phyloP scores from a whole-genome alignment of 2,888 invertebrate genomes.

The Andricus curvator region DNA sequence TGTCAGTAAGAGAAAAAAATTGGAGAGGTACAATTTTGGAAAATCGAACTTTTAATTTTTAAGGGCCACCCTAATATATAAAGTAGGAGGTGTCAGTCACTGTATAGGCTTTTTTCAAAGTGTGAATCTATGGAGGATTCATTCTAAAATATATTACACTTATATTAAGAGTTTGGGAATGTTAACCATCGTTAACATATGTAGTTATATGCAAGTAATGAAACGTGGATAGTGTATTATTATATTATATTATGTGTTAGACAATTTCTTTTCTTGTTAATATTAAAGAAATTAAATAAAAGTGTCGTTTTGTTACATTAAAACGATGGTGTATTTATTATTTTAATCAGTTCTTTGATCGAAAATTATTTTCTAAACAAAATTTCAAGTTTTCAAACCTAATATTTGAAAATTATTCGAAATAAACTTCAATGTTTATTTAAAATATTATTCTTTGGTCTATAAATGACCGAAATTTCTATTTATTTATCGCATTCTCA shows the following conservation, averaged over 20 bases:
- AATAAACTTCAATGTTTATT: no score
- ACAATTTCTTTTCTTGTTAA: background rate
- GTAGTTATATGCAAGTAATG: background rate
- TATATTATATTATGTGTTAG: constrained; percentile 6
- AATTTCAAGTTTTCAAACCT: no score
- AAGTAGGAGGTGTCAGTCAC: constrained; percentile 1
- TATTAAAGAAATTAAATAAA: background rate
- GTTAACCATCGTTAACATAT: background rate
- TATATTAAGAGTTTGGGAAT: background rate
- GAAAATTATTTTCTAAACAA: no score
- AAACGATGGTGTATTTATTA: background rate
- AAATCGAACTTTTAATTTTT: no score
- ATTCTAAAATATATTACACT: background rate
- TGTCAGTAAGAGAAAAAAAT: no score
- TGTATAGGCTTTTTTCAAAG: background rate
- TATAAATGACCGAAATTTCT: no score
- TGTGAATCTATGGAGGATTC: background rate
- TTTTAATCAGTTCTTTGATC: no score
- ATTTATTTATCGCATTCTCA: no score
- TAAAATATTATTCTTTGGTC: no score
- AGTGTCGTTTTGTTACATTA: background rate
- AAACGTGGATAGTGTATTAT: background rate
- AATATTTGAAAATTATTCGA: no score
- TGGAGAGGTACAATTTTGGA: no score
- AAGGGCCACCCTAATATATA: no score